Evolutionary conservation across 2,888 invertebrate genomes (phyloP), one percentile per base, ranked within the genome.

Genomic region (Anthophora plumipes): DNA sequence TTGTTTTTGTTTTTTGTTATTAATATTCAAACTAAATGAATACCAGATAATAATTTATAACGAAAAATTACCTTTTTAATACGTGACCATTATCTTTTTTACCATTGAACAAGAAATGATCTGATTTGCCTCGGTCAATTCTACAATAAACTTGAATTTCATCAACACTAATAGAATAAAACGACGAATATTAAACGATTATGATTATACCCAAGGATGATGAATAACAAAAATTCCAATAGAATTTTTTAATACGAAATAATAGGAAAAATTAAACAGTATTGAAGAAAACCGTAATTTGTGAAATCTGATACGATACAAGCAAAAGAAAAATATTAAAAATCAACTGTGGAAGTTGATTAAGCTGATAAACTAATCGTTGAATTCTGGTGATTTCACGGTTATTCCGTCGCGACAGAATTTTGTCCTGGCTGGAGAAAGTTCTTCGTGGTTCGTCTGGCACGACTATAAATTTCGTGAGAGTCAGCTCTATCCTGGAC

Each of bases 361-460:
- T n/a, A 17, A 48, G 37, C 14, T 4, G 37, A 46, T 60, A 46
- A 20, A 12, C 20, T 31, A 64, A 60, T 66, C 54, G 52, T 9
- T 54, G 22, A 66, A 54, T 55, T 41, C 25, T 31, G 17, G 54
- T 31, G 46, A n/a, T 61, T 54, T 60, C 59, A 31, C 54, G 14
- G 17, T 60, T 55, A 48, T 48, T 25, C 43, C 46, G 12, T 7
- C 14, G 20, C 11, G 25, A 57, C 46, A 76, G 60, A 70, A 57
- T 71, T 77, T 84, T 39, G 76, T 73, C 50, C 63, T 20, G 55
- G 4, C 22, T 22, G 63, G 82, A 77, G 87, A 86, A 85, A 85
- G 86, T 85, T 82, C 11, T 39, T 59, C 31, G 66, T 68, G 60
- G 66, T 85, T 80, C 74, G 69, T 54, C 39, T 52, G 63, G 59